Conservation (phyloP, 2,113 vertebrate species). For the Lophura nycthemera region DNA sequence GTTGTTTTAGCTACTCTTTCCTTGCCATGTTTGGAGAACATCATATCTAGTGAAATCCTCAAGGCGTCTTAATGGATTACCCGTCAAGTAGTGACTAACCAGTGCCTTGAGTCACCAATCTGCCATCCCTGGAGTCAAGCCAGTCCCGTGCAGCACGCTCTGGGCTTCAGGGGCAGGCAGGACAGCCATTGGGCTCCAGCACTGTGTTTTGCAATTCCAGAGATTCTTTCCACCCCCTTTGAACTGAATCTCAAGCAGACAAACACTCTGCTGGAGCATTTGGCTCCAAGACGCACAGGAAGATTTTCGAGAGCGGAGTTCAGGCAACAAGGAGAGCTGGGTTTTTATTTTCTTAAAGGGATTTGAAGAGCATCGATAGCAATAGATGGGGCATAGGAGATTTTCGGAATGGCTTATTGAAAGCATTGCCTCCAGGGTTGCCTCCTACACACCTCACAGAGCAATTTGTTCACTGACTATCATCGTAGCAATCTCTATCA, state of each 20-base stretch:
- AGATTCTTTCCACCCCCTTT: slow-evolving; percentile 52
- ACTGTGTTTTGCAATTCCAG: slow-evolving; percentile 14
- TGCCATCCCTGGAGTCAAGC: not conserved
- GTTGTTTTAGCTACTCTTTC: slow-evolving; percentile 48
- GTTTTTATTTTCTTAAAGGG: not conserved
- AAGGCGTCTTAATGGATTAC: not conserved
- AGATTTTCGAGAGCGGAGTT: not conserved
- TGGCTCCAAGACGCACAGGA: not conserved
- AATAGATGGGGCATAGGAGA: not conserved
- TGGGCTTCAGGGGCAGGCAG: not conserved
- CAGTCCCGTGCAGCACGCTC: not conserved
- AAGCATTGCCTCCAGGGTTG: not conserved
- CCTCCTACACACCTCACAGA: not conserved
- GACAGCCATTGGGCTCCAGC: not conserved
- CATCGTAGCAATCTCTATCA: not conserved
- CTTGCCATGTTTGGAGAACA: slow-evolving; percentile 70
- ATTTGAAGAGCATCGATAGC: not conserved
- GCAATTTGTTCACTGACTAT: not conserved
- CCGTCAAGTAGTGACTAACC: slow-evolving; percentile 14
- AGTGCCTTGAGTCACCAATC: not conserved
- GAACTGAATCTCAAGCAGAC: slow-evolving; percentile 39
- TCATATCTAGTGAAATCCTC: slow-evolving; percentile 11
- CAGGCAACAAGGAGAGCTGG: not conserved
- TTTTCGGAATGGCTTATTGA: not conserved
- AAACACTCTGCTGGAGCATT: not conserved